Conservation (phyloP, 2,797 vertebrate genomes). For the Gymnothorax javanicus region DNA sequence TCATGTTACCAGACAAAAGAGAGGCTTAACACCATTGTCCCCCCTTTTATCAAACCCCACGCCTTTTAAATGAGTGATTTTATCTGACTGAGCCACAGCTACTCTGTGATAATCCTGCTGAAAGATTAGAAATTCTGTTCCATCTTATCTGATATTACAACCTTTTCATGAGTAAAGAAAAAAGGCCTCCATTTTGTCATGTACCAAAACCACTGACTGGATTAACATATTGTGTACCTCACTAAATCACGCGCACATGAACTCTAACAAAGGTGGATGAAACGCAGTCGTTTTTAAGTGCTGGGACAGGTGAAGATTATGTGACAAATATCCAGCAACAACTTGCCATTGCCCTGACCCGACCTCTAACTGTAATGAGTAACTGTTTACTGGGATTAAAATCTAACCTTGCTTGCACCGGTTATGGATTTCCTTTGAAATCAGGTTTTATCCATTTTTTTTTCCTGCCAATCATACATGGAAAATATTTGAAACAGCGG, state of each 20-base stretch:
- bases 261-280: background rate
- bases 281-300: background rate
- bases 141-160: slow-evolving; percentile 63
- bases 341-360: background rate
- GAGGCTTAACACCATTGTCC: slow-evolving; percentile 57
- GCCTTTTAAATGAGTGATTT: slow-evolving; percentile 47
- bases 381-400: background rate
- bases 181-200: slow-evolving; percentile 68
- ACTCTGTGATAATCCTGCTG: slow-evolving; percentile 62
- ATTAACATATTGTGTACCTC: slow-evolving; percentile 38
- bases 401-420: background rate
- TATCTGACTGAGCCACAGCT: slow-evolving; percentile 53
- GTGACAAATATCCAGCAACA: background rate
- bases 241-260: background rate
- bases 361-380: background rate
- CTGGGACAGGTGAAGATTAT: background rate
- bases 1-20: slow-evolving; percentile 55
- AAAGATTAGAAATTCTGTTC: slow-evolving; percentile 67
- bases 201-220: slow-evolving; percentile 47
- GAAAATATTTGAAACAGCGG: background rate
- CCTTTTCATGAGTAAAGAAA: slow-evolving; percentile 65
- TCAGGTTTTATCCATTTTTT: background rate
- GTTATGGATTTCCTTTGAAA: background rate
- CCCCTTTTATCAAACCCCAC: slow-evolving; percentile 45
- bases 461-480: background rate